Conservation (phyloP, 2,888 invertebrate species). For the Anodontia alba region DNA sequence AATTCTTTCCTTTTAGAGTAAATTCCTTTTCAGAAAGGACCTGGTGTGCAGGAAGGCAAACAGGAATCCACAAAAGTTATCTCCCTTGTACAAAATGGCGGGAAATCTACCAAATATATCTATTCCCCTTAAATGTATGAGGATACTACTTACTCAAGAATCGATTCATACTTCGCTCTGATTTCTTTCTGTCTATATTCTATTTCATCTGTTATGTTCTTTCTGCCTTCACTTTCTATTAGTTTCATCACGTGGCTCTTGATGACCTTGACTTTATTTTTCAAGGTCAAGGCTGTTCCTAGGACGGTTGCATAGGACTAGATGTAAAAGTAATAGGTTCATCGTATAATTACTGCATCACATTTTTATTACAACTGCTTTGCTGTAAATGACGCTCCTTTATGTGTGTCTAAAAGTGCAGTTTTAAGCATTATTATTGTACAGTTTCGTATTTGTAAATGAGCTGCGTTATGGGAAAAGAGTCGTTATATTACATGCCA, state of each 20-base stretch:
- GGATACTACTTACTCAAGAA: constrained; percentile 65
- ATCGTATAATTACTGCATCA: not conserved
- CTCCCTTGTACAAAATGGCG: too few species aligned
- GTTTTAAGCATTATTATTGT: too few species aligned
- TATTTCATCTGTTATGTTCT: constrained; percentile 62
- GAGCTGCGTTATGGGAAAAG: too few species aligned
- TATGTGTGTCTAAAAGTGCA: too few species aligned
- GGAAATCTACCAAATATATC: too few species aligned
- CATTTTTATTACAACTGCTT: not conserved
- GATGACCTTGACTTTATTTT: constrained; percentile 66
- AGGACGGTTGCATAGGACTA: not conserved
- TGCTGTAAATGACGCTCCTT: not conserved
- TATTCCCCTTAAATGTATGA: too few species aligned
- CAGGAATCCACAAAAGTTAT: too few species aligned
- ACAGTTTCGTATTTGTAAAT: too few species aligned
- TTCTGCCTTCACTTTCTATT: constrained; percentile 70
- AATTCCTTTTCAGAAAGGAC: too few species aligned
- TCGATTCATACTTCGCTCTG: constrained; percentile 63
- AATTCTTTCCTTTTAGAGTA: too few species aligned
- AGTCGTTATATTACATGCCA: too few species aligned
- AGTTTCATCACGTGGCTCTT: constrained; percentile 31
- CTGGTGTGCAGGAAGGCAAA: too few species aligned
- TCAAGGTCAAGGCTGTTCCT: constrained; percentile 66
- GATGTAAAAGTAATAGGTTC: not conserved
- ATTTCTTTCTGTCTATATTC: constrained; percentile 29